Conservation (phyloP, 2,888 invertebrate species). For the Teleogryllus oceanicus region DNA sequence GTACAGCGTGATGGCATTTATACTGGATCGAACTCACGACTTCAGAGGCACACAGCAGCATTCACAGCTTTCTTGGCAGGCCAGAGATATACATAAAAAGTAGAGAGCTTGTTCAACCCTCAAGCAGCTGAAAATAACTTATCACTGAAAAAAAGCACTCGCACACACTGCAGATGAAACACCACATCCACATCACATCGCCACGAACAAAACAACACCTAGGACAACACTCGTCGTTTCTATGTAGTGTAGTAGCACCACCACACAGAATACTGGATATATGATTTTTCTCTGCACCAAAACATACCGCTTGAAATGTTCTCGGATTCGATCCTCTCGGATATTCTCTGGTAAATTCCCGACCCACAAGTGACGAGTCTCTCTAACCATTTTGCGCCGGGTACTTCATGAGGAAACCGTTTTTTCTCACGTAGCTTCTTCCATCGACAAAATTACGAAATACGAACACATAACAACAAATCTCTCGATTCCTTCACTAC, state of each 20-base stretch:
- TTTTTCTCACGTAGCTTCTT: constrained; percentile 42
- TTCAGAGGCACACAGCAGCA: constrained; percentile 23
- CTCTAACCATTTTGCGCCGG: constrained; percentile 99
- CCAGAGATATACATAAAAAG: background rate
- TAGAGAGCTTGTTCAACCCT: background rate
- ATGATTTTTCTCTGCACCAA: constrained; percentile 27
- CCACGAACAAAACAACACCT: constrained; percentile 32
- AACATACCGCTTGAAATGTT: constrained; percentile 93
- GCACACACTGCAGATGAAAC: constrained; percentile 33
- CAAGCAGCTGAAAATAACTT: constrained; percentile 31
- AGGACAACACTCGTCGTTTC: constrained; percentile 22
- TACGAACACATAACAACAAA: constrained; percentile 40
- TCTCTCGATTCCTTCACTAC: constrained; percentile 35
- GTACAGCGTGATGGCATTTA: background rate
- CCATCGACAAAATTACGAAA: constrained; percentile 49
- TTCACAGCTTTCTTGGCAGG: constrained; percentile 12
- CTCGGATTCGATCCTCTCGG: constrained; percentile 94
- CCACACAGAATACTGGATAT: constrained; percentile 24
- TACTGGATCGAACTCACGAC: constrained; percentile 37
- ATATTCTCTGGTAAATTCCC: constrained; percentile 99
- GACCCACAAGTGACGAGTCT: constrained; percentile 99
- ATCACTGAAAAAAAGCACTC: constrained; percentile 29
- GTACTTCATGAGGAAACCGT: constrained; percentile 77
- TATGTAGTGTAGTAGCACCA: constrained; percentile 20
- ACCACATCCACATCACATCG: constrained; percentile 33